A percentile compares a stretch with the other conserved stretches of the same genome.
These are phyloP conservation scores for Mus spicilegus DNA, from an alignment of 2,113 vertebrate species.

Conservation along the genomic window DNA sequence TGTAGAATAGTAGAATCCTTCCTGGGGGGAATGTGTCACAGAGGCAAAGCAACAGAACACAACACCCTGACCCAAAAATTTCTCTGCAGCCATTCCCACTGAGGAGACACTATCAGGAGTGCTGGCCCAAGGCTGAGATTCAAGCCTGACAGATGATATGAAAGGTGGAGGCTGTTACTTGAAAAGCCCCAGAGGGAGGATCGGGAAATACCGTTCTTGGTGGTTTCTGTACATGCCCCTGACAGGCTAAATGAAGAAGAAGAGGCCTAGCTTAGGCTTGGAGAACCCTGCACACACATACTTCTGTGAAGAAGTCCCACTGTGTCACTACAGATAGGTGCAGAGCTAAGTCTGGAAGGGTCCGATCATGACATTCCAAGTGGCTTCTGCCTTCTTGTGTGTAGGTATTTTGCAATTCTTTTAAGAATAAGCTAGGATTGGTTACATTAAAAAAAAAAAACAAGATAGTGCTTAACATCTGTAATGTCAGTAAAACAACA, in stretches of 20 bases:
- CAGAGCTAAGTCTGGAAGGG: background rate
- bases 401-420: background rate
- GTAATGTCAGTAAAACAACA: background rate
- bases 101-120: background rate
- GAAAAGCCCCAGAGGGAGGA: background rate
- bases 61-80: background rate
- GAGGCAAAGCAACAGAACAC: fast-evolving
- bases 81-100: background rate
- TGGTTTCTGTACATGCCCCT: background rate
- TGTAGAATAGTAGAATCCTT: fast-evolving
- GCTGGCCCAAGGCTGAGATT: background rate
- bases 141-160: background rate
- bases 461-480: background rate
- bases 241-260: too few relatives aligned
- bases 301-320: fast-evolving
- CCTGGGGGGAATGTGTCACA: background rate
- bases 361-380: background rate
- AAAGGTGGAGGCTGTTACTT: background rate
- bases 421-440: background rate
- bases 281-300: fast-evolving
- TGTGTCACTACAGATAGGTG: fast-evolving
- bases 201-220: background rate
- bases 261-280: background rate
- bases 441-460: background rate
- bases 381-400: background rate